Evolutionary conservation across 2,888 invertebrate genomes (phyloP), one percentile per base, ranked within the genome.

Genomic region (Euplexia lucipara): DNA sequence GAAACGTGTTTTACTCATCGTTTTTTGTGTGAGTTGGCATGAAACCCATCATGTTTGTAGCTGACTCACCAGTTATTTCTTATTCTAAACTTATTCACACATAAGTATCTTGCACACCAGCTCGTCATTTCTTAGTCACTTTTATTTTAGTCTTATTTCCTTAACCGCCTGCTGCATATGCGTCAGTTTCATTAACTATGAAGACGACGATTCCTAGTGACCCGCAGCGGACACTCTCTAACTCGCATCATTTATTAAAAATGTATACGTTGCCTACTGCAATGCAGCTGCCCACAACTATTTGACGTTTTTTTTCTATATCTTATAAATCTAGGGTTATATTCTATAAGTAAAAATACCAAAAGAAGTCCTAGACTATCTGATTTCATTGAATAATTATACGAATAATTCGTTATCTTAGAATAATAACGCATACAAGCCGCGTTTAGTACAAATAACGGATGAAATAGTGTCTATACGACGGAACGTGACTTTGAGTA

Each of bases 161-260:
- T 5, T 16, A 14, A 54, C 9, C 45, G 26, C 16, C 26, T 16
- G 32, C 61, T 42, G 14, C 48, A 42, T 44, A 16, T 26, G 12
- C 45, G 51, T 49, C 66, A 54, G 37, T 64, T 63, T 53, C 54
- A 79, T 75, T 65, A 65, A 53, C 54, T 59, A 79, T 69, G 48
- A 51, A 65, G 39, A 41, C 14, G 22, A 22, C 42, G 42, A 63
- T 56, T 63, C 39, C 57, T 54, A 35, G 44, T 35, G 39, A 26
- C 42, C 62, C 32, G 14, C 42, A 26, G 37, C 32, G 48, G 51
- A 70, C 59, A 58, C 49, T 56, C 67, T 54, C 61, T 63, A 78
- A 70, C 57, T 57, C 0, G 14, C 49, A 74, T 79, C 70, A 67
- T 78, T 70, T 78, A 81, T 78, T 81, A 65, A 78, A 54, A 60